phyloP scores from a whole-genome alignment of 2,113 vertebrate species.

The Gnathonemus echidnorhynchus region DNA sequence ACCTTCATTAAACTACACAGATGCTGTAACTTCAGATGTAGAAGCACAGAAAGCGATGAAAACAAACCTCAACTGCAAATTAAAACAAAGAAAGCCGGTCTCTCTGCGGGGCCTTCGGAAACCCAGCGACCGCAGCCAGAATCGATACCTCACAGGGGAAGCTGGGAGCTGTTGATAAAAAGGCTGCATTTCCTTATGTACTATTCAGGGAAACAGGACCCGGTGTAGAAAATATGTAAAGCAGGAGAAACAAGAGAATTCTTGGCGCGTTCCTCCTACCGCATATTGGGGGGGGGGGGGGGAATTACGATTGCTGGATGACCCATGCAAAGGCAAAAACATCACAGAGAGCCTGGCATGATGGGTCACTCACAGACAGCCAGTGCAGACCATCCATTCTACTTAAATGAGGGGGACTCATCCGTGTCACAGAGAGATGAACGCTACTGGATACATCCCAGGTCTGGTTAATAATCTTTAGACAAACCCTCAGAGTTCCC shows the following conservation, averaged over 20 bases:
- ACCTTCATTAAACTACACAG: not conserved
- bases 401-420: not conserved
- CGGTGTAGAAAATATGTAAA: conserved; percentile 34
- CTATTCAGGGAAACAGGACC: conserved; percentile 43
- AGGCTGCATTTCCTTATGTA: conserved; percentile 32
- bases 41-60: not conserved
- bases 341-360: not conserved
- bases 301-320: not conserved
- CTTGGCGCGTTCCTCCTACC: conserved; percentile 11
- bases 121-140: not conserved
- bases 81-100: not conserved
- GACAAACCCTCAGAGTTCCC: not conserved
- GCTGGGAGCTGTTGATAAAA: not conserved
- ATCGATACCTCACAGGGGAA: not conserved
- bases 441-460: not conserved
- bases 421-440: not conserved
- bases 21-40: not conserved
- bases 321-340: not conserved
- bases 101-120: not conserved
- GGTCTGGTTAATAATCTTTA: not conserved
- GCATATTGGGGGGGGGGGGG: not conserved
- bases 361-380: not conserved
- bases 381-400: not conserved
- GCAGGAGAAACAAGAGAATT: conserved; percentile 17
- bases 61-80: not conserved